These are phyloP conservation scores for Notoglanidium macrostoma DNA, from an alignment of 2,797 vertebrate species.

Conservation along the genomic window DNA sequence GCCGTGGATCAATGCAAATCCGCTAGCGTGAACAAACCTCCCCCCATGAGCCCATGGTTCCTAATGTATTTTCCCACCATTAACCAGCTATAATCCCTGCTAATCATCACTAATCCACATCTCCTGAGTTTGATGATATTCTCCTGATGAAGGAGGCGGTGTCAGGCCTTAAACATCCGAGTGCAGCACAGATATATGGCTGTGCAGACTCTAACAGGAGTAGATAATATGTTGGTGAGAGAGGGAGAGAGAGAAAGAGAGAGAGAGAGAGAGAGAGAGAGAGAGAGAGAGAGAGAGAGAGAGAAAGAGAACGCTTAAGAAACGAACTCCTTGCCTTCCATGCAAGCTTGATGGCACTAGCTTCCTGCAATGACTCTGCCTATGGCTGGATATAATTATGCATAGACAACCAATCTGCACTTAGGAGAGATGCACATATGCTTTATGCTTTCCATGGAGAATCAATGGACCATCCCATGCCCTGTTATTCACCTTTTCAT, in stretches of 20 bases:
- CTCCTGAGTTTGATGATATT: slow-evolving; percentile 78
- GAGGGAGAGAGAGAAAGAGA: neutral
- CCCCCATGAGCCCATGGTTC: slow-evolving; percentile 71
- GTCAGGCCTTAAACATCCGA: slow-evolving; percentile 53
- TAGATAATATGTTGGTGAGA: neutral
- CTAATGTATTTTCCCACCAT: slow-evolving; percentile 86
- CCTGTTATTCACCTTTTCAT: slow-evolving; percentile 43
- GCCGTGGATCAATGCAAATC: slow-evolving; percentile 86
- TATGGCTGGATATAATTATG: slow-evolving; percentile 35
- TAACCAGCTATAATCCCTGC: slow-evolving; percentile 84
- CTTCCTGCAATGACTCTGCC: slow-evolving; percentile 15
- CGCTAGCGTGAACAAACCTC: slow-evolving; percentile 73
- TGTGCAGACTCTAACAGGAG: slow-evolving; percentile 24
- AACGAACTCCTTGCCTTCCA: slow-evolving; percentile 23
- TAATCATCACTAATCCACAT: slow-evolving; percentile 86
- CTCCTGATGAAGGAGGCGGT: slow-evolving; percentile 72
- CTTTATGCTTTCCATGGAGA: slow-evolving; percentile 45
- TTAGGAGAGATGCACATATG: slow-evolving; percentile 43
- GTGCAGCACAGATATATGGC: slow-evolving; percentile 41
- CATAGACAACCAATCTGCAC: slow-evolving; percentile 42
- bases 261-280: neutral
- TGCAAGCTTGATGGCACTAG: slow-evolving; percentile 19
- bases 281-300: neutral
- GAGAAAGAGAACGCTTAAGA: neutral
- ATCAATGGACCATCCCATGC: slow-evolving; percentile 36